Evolutionary conservation across 2,113 vertebrate genomes (phyloP).

Genomic region (Rhadina sibilatrix): DNA sequence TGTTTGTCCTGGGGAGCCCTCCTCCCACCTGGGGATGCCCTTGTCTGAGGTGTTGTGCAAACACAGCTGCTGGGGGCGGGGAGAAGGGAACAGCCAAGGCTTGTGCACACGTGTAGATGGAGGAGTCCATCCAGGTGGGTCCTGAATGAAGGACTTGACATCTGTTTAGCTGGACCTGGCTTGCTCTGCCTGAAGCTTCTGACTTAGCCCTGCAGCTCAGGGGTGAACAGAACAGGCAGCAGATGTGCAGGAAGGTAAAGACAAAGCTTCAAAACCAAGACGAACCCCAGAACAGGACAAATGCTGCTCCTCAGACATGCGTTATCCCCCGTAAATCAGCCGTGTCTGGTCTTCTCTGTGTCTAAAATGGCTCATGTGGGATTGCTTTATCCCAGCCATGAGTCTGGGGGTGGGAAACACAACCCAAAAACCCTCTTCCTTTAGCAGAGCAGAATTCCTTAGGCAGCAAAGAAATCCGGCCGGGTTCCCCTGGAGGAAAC

Average conservation of each 20-base stretch:
- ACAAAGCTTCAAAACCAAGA: not conserved
- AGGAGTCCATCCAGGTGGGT: not conserved
- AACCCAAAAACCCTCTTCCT: not conserved
- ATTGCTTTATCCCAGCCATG: not conserved
- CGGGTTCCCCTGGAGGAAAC: not conserved
- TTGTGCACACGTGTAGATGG: not conserved
- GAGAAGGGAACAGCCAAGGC: not conserved
- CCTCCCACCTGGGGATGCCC: not conserved
- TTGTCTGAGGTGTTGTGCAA: not conserved
- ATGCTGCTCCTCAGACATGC: not conserved
- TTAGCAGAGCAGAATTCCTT: not conserved
- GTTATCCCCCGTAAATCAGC: not conserved
- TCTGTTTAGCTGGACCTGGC: not conserved
- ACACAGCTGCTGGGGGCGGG: not conserved
- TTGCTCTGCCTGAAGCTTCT: not conserved
- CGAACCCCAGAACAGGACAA: not conserved
- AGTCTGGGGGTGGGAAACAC: not conserved
- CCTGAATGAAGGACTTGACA: not conserved
- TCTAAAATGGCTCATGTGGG: not conserved
- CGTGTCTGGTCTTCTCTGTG: not conserved
- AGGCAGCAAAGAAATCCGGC: not conserved
- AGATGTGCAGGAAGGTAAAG: not conserved
- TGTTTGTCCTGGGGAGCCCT: not conserved
- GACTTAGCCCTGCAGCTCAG: not conserved
- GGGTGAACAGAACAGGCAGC: not conserved